phyloP scores from a whole-genome alignment of 2,113 vertebrate species.

The Oxyura jamaicensis region DNA sequence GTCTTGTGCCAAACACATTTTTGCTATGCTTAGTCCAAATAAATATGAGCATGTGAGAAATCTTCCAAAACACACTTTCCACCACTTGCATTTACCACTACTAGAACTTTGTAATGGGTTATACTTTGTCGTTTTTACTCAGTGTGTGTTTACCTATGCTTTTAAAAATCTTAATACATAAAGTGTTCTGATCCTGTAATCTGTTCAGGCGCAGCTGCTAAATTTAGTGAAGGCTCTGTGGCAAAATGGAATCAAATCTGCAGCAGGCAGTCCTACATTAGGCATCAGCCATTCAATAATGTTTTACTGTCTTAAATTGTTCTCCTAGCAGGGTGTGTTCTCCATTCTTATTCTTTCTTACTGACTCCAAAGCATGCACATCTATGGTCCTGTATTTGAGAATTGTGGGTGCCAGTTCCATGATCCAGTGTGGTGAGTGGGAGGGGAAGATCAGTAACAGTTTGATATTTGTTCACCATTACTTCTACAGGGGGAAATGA shows the following conservation, averaged over 20 bases:
- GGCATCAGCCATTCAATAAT: background rate
- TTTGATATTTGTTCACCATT: slow-evolving; percentile 4
- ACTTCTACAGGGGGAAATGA: background rate
- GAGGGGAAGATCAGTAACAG: background rate
- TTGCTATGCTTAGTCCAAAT: fast-evolving
- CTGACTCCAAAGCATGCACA: background rate
- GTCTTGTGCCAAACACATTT: background rate
- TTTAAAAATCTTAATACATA: background rate
- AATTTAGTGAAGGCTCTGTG: background rate
- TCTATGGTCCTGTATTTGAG: background rate
- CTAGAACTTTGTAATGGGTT: background rate
- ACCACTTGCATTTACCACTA: background rate
- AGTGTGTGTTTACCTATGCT: background rate
- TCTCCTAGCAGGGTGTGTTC: background rate
- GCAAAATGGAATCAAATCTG: background rate
- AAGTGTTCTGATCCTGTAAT: background rate
- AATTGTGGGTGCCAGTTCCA: background rate
- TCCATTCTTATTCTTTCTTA: background rate
- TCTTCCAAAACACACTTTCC: background rate
- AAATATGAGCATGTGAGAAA: background rate
- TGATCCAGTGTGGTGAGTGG: background rate
- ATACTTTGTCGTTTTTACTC: background rate
- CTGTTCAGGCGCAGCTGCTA: background rate
- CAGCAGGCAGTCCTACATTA: background rate
- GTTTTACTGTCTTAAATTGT: background rate